Conservation (phyloP, 2,888 invertebrate genomes). For the Candidula unifasciata region DNA sequence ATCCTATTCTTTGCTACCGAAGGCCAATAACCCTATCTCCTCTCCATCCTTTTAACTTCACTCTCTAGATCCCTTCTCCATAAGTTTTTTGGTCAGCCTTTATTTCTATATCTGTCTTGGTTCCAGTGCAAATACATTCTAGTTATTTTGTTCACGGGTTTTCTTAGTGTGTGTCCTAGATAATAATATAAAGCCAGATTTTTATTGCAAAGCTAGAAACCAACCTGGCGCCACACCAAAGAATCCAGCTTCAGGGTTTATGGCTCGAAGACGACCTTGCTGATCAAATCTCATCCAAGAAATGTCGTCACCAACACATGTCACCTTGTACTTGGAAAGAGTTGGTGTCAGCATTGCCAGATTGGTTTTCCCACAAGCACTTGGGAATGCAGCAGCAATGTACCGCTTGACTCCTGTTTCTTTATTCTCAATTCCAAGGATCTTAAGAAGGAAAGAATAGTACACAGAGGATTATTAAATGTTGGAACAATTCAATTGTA, state of each 20-base stretch:
- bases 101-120: too few relatives aligned
- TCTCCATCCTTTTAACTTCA: too few relatives aligned
- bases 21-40: too few relatives aligned
- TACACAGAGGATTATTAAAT: too few relatives aligned
- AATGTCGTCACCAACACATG: constrained; percentile 93
- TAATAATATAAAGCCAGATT: too few relatives aligned
- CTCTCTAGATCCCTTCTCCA: too few relatives aligned
- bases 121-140: too few relatives aligned
- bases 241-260: constrained; percentile 99
- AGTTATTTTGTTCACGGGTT: too few relatives aligned
- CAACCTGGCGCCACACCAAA: constrained; percentile 97
- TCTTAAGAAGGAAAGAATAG: constrained; percentile 80
- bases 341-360: constrained; percentile 98
- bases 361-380: constrained; percentile 99
- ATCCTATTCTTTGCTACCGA: too few relatives aligned
- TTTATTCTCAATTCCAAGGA: constrained; percentile 95
- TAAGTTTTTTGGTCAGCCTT: too few relatives aligned
- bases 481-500: too few relatives aligned
- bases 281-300: constrained; percentile 86
- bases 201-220: background rate
- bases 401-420: constrained; percentile 87
- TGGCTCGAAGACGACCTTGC: constrained; percentile 90
- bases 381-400: constrained; percentile 98
- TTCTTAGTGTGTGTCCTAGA: too few relatives aligned
- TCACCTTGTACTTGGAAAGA: constrained; percentile 85